phyloP scores from a whole-genome alignment of 53 echinoderm and acorn worm genomes.

The Pentamera pediparva region DNA sequence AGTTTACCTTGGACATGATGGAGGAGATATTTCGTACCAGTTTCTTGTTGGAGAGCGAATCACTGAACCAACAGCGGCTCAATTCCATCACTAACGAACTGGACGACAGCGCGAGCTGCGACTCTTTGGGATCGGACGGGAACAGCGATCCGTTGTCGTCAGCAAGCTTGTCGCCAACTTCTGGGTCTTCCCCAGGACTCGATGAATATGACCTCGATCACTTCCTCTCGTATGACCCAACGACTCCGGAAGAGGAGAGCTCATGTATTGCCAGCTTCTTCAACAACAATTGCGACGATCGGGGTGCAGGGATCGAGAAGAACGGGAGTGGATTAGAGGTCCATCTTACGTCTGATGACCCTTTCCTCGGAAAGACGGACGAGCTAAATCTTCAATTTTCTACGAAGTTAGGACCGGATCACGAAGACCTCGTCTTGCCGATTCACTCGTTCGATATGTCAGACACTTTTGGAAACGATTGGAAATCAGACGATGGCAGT shows the following conservation, averaged over 20 bases:
- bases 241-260: conserved; percentile 33
- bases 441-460: not conserved
- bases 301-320: not conserved
- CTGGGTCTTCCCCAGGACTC: conserved; percentile 28
- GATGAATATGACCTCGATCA: conserved; percentile 87
- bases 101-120: conserved; percentile 55
- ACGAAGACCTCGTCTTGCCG: not conserved
- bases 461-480: conserved; percentile 4
- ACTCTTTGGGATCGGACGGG: conserved; percentile 53
- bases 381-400: conserved; percentile 11
- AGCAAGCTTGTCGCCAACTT: conserved; percentile 49
- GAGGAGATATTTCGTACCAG: conserved; percentile 85
- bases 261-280: not conserved
- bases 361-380: conserved; percentile 20
- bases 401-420: conserved; percentile 6
- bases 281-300: conserved; percentile 15
- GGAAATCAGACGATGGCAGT: conserved; percentile 10
- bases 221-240: conserved; percentile 86
- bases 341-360: conserved; percentile 16
- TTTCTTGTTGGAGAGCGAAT: conserved; percentile 89
- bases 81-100: conserved; percentile 70
- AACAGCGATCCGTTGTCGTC: conserved; percentile 56
- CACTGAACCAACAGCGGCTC: conserved; percentile 86
- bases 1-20: conserved; percentile 24
- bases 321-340: not conserved